A percentile compares a stretch with the other conserved stretches of the same genome.
Evolutionary conservation across 2,797 vertebrate genomes (phyloP).

Genomic region (Alcedo quadribrachys): DNA sequence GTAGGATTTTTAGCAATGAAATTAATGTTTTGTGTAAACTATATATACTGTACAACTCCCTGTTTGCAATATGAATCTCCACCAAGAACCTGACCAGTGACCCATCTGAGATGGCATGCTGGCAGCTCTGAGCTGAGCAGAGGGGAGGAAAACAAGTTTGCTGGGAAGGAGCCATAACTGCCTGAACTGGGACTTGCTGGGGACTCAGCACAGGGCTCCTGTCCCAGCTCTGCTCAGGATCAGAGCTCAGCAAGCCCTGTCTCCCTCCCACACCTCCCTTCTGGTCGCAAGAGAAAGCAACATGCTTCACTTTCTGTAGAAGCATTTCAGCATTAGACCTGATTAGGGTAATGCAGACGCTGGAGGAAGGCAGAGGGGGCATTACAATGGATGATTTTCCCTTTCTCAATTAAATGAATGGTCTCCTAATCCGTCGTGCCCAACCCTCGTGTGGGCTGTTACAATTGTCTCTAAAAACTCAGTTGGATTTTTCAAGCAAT

Average conservation of each 20-base stretch:
- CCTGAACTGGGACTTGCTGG: background rate
- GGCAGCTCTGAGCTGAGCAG: background rate
- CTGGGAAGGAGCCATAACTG: background rate
- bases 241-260: rapidly evolving
- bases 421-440: background rate
- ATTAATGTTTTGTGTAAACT: background rate
- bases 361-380: background rate
- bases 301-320: background rate
- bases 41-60: background rate
- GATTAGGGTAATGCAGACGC: conserved; percentile 7
- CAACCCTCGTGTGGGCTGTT: conserved; percentile 41
- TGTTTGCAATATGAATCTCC: background rate
- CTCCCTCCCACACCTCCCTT: background rate
- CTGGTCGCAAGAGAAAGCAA: background rate
- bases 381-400: conserved; percentile 1
- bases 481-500: conserved; percentile 71
- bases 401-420: conserved; percentile 42
- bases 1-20: background rate
- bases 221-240: rapidly evolving
- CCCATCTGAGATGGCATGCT: background rate
- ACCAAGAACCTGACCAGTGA: rapidly evolving
- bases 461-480: conserved; percentile 68
- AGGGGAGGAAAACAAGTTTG: background rate
- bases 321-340: conserved; percentile 4
- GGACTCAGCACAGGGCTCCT: background rate